phyloP scores from a whole-genome alignment of 1,140 invertebrate species.

The Platyscapa corneri region DNA sequence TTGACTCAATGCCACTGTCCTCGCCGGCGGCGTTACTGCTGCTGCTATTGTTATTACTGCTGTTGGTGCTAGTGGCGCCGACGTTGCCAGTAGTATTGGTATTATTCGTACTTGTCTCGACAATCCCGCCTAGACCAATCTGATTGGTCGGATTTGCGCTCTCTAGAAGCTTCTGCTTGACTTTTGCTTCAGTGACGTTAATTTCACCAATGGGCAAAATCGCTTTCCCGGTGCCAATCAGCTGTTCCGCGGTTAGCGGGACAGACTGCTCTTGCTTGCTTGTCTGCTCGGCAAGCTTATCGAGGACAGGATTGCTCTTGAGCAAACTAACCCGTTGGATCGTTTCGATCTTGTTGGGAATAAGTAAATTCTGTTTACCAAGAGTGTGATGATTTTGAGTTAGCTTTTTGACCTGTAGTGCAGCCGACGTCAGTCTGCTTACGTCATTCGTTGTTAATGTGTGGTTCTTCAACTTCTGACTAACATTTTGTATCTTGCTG shows the following conservation, averaged over 20 bases:
- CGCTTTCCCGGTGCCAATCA: slow-evolving; percentile 55
- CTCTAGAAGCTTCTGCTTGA: slow-evolving; percentile 78
- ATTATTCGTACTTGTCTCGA: slow-evolving; percentile 29
- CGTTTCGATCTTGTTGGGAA: slow-evolving; percentile 57
- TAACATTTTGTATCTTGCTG: slow-evolving; percentile 58
- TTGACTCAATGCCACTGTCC: slow-evolving; percentile 93
- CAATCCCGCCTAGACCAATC: slow-evolving; percentile 37
- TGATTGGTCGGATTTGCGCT: slow-evolving; percentile 59
- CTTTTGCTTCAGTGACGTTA: slow-evolving; percentile 77
- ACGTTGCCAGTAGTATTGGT: slow-evolving; percentile 63
- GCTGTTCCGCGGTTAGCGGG: neutral
- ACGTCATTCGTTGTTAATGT: slow-evolving; percentile 59
- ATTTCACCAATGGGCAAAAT: slow-evolving; percentile 70
- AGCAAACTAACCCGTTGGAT: slow-evolving; percentile 66
- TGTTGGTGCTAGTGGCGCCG: slow-evolving; percentile 70
- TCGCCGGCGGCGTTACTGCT: slow-evolving; percentile 79
- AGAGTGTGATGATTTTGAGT: slow-evolving; percentile 63
- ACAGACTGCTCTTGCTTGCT: slow-evolving; percentile 48
- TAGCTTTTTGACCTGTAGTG: slow-evolving; percentile 60
- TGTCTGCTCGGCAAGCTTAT: slow-evolving; percentile 55
- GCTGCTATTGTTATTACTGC: slow-evolving; percentile 58
- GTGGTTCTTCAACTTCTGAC: slow-evolving; percentile 70
- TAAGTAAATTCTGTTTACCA: slow-evolving; percentile 57
- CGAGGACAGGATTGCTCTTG: slow-evolving; percentile 60
- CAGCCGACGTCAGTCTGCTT: slow-evolving; percentile 62